Conservation (phyloP, 2,797 vertebrate species). For the Notoglanidium macrostoma region DNA sequence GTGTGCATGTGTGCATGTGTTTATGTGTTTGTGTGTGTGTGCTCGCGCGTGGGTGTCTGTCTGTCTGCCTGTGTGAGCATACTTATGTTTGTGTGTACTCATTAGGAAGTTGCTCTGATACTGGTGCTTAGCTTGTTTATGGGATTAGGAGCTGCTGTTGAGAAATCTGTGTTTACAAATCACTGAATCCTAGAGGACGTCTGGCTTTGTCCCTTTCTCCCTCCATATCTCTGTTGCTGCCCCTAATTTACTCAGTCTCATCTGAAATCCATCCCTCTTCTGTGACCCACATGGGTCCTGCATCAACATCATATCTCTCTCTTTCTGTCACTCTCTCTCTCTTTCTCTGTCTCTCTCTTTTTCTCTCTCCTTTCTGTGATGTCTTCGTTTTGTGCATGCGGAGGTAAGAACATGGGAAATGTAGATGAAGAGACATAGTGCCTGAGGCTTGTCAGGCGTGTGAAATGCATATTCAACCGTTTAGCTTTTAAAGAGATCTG, state of each 20-base stretch:
- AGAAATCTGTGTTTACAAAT: slow-evolving; percentile 36
- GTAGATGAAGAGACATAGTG: slow-evolving; percentile 52
- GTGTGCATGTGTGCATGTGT: too few species aligned
- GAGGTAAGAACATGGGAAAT: slow-evolving; percentile 55
- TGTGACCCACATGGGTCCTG: slow-evolving; percentile 26
- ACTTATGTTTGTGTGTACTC: not conserved
- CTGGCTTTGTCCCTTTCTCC: slow-evolving; percentile 25
- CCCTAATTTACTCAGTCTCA: slow-evolving; percentile 35
- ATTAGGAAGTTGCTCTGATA: not conserved
- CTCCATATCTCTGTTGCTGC: slow-evolving; percentile 27
- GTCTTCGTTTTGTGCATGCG: slow-evolving; percentile 20
- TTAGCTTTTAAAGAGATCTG: slow-evolving; percentile 58
- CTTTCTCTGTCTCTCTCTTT: slow-evolving; percentile 25
- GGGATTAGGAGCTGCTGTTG: slow-evolving; percentile 18
- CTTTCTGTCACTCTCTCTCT: slow-evolving; percentile 12
- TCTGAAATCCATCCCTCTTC: slow-evolving; percentile 19
- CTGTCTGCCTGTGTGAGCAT: not conserved
- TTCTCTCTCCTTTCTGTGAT: slow-evolving; percentile 22
- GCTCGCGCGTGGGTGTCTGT: not conserved
- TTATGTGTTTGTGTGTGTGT: slow-evolving; percentile 13
- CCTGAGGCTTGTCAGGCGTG: slow-evolving; percentile 51
- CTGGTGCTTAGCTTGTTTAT: slow-evolving; percentile 26
- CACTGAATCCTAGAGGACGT: slow-evolving; percentile 11
- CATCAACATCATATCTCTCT: slow-evolving; percentile 22
- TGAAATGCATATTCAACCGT: slow-evolving; percentile 56